Conservation (phyloP, 2,797 vertebrate species). For the Gambelia wislizenii region DNA sequence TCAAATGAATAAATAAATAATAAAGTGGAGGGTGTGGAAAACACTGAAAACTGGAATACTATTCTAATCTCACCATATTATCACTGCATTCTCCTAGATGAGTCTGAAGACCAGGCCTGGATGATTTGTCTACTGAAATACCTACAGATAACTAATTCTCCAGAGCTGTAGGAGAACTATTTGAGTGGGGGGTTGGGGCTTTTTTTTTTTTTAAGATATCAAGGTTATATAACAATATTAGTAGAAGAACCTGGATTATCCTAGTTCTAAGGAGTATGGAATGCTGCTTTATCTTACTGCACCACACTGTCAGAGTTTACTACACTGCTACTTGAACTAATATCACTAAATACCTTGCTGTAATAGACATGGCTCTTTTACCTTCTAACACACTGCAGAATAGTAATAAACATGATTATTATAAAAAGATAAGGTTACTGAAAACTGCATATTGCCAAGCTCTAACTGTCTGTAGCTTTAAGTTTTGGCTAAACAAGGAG, state of each 20-base stretch:
- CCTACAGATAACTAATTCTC: not conserved
- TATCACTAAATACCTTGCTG: conserved; percentile 29
- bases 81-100: not conserved
- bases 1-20: too few species aligned
- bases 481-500: conserved; percentile 63
- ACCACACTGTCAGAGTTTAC: not conserved
- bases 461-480: conserved; percentile 62
- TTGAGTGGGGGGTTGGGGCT: too few species aligned
- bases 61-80: not conserved
- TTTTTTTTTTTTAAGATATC: too few species aligned
- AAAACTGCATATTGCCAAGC: conserved; percentile 56
- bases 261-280: not conserved
- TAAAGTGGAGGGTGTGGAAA: too few species aligned
- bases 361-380: conserved; percentile 29
- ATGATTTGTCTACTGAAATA: too few species aligned
- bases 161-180: not conserved
- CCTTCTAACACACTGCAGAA: conserved; percentile 30
- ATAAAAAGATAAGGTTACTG: conserved; percentile 66
- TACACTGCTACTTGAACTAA: conserved; percentile 34
- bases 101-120: not conserved
- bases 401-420: conserved; percentile 66
- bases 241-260: not conserved
- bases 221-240: not conserved
- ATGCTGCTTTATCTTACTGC: not conserved
- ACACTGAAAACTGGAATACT: too few species aligned